Percentiles rank a stretch among this genome's conserved stretches.
phyloP scores from a whole-genome alignment of 2,888 invertebrate genomes.

The Archips xylosteana region DNA sequence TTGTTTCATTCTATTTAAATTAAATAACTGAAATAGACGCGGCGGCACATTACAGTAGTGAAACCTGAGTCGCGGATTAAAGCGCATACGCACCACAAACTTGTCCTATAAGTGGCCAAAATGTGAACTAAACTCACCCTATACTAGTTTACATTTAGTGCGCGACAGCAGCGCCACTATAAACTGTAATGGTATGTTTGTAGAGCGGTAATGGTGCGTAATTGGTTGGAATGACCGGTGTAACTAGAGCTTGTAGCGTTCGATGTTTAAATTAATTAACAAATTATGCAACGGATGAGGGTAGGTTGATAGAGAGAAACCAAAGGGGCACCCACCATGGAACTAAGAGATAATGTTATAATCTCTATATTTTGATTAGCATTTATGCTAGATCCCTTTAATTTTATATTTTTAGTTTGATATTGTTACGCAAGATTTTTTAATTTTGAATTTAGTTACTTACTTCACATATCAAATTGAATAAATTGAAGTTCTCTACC shows the following conservation, averaged over 20 bases:
- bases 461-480: too few species aligned
- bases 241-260: conserved; percentile 63
- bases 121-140: background rate
- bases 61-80: conserved; percentile 57
- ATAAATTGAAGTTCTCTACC: too few species aligned
- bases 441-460: too few species aligned
- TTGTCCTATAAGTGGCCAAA: background rate
- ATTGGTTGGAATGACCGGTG: conserved; percentile 78
- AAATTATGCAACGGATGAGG: conserved; percentile 49
- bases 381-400: background rate
- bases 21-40: conserved; percentile 16
- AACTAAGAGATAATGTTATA: background rate
- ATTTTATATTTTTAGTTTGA: too few species aligned
- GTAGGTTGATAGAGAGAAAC: conserved; percentile 23
- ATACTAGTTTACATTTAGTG: background rate
- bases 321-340: background rate
- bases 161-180: conserved; percentile 13
- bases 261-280: conserved; percentile 60
- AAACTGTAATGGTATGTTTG: background rate
- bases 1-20: conserved; percentile 7
- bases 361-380: background rate
- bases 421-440: too few species aligned
- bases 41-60: conserved; percentile 41
- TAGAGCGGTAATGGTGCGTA: conserved; percentile 65
- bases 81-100: conserved; percentile 44